Evolutionary conservation across 2,797 vertebrate genomes (phyloP).

Genomic region (Pseudomugil gertrudae): DNA sequence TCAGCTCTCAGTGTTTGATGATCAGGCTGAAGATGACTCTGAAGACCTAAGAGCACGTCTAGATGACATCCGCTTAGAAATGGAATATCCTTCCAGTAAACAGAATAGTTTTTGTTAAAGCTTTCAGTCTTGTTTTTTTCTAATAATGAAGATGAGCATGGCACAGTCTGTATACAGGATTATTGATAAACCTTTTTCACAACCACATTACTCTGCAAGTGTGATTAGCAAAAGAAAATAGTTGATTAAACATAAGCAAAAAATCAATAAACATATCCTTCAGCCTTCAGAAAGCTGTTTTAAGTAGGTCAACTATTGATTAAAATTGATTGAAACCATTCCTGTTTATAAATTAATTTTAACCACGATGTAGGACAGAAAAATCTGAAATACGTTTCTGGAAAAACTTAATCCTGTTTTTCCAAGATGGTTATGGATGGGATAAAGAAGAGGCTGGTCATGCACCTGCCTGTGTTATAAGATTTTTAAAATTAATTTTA

Average conservation of each 20-base stretch:
- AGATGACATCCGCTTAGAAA: slow-evolving; percentile 91
- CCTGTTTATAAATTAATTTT: neutral
- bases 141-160: slow-evolving; percentile 1
- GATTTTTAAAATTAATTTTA: too few relatives aligned
- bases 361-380: neutral
- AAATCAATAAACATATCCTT: neutral
- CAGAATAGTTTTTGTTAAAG: slow-evolving; percentile 26
- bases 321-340: neutral
- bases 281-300: neutral
- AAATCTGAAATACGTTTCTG: neutral
- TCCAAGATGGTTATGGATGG: neutral
- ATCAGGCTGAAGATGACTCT: slow-evolving; percentile 90
- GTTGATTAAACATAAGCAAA: too few relatives aligned
- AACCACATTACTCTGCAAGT: neutral
- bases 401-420: neutral
- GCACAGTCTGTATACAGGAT: neutral
- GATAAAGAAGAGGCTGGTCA: neutral
- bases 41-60: slow-evolving; percentile 88
- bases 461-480: too few relatives aligned
- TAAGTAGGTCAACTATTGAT: neutral
- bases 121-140: neutral
- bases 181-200: neutral
- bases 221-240: too few relatives aligned
- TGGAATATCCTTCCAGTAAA: slow-evolving; percentile 93
- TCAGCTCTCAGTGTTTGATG: slow-evolving; percentile 88